phyloP scores from a whole-genome alignment of 2,113 vertebrate genomes.

The Archilochus colubris region DNA sequence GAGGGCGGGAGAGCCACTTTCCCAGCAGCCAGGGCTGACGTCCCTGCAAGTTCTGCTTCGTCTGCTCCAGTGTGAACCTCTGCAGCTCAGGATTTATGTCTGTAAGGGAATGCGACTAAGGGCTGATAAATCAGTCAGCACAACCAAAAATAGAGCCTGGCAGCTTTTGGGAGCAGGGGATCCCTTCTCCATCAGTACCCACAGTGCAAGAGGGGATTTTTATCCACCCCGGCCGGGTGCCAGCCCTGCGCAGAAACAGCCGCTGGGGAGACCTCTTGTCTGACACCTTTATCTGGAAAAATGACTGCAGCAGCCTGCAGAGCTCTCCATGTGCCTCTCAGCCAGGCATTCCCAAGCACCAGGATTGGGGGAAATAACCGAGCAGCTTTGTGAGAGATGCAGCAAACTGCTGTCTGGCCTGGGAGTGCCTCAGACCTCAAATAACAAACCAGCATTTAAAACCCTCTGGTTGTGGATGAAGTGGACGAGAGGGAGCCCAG shows the following conservation, averaged over 20 bases:
- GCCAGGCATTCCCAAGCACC: not conserved
- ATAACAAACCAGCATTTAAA: not conserved
- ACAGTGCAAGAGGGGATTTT: constrained; percentile 19
- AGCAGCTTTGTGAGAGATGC: not conserved
- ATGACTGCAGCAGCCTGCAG: constrained; percentile 22
- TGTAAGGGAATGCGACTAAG: not conserved
- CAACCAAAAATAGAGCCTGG: not conserved
- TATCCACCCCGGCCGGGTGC: not conserved
- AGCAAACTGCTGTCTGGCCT: not conserved
- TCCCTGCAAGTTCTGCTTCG: not conserved
- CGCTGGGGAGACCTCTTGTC: not conserved
- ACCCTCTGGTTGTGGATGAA: not conserved
- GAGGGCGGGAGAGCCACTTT: not conserved
- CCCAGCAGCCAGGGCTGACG: not conserved
- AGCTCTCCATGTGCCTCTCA: not conserved
- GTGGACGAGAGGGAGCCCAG: not conserved
- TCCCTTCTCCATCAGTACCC: not conserved
- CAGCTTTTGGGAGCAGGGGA: constrained; percentile 37
- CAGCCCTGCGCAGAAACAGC: not conserved
- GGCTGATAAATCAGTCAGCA: constrained; percentile 54
- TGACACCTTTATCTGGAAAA: constrained; percentile 51
- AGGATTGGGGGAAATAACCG: not conserved
- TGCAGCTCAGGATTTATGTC: constrained; percentile 15
- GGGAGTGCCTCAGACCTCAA: not conserved
- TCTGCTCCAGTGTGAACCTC: not conserved